A percentile compares a stretch with the other conserved stretches of the same genome.
Evolutionary conservation across 2,797 vertebrate genomes (phyloP).

Genomic region (Helicolenus hilgendorfi): DNA sequence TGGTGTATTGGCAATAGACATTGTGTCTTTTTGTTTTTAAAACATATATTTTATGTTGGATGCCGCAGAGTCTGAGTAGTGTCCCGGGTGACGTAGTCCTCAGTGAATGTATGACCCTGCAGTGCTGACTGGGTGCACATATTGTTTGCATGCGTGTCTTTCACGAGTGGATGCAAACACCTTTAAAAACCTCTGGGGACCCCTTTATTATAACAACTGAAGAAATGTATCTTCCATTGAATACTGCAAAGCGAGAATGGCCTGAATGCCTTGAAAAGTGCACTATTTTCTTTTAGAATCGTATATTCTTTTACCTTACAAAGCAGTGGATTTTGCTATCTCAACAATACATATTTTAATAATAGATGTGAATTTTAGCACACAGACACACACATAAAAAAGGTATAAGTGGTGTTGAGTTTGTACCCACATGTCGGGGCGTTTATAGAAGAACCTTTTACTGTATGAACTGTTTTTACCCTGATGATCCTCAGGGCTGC

Average conservation of each 20-base stretch:
- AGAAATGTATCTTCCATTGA: constrained; percentile 90
- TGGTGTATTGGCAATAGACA: constrained; percentile 5
- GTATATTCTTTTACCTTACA: constrained; percentile 89
- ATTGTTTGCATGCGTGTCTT: constrained; percentile 53
- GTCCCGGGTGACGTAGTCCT: constrained; percentile 47
- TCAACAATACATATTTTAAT: constrained; percentile 84
- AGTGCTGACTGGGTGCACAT: constrained; percentile 60
- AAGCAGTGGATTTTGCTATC: constrained; percentile 87
- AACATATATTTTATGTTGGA: neutral
- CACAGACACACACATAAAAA: neutral
- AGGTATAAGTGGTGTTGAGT: constrained; percentile 52
- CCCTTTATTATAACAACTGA: constrained; percentile 58
- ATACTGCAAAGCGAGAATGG: constrained; percentile 87
- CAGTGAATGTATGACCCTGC: constrained; percentile 79
- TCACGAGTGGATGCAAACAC: constrained; percentile 54
- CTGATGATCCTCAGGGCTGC: constrained; percentile 67
- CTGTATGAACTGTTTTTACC: constrained; percentile 66
- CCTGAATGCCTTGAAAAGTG: constrained; percentile 93
- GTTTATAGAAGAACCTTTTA: constrained; percentile 65
- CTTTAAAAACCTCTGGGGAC: constrained; percentile 73
- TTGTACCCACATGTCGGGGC: constrained; percentile 50
- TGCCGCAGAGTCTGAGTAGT: constrained; percentile 8
- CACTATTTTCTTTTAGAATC: constrained; percentile 93
- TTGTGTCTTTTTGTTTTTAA: constrained; percentile 13
- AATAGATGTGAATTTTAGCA: constrained; percentile 83